These are phyloP conservation scores for Lagopus muta DNA, from an alignment of 2,113 vertebrate species.

Conservation along the genomic window DNA sequence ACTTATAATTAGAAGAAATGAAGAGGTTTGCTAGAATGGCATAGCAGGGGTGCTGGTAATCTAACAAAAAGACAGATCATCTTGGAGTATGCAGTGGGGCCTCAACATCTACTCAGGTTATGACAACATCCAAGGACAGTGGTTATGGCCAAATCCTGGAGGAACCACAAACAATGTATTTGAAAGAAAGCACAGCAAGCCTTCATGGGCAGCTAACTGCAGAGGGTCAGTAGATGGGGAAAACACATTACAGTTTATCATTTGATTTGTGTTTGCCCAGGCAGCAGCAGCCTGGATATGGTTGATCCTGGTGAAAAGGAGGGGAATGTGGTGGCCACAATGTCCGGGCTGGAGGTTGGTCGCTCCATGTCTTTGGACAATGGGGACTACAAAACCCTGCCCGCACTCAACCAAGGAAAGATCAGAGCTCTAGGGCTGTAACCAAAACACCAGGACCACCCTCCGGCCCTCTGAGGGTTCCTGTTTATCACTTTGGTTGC, in stretches of 20 bases:
- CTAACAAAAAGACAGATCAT: not conserved
- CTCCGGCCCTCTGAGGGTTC: not conserved
- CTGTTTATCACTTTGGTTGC: not conserved
- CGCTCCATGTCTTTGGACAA: not conserved
- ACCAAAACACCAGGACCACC: not conserved
- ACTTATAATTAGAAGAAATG: not conserved
- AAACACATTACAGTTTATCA: accelerated
- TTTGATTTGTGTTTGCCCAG: not conserved
- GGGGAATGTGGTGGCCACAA: not conserved
- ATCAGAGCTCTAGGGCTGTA: accelerated
- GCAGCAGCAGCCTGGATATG: not conserved
- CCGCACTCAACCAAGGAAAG: not conserved
- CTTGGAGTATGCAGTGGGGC: not conserved
- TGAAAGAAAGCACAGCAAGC: not conserved
- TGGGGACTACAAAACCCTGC: not conserved
- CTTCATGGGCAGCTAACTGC: not conserved
- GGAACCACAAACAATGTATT: not conserved
- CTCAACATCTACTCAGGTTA: not conserved
- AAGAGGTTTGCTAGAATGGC: not conserved
- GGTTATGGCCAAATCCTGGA: not conserved
- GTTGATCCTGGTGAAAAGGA: not conserved
- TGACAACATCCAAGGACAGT: not conserved
- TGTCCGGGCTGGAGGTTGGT: not conserved
- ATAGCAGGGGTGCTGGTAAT: not conserved
- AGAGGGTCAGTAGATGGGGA: not conserved